phyloP scores from a whole-genome alignment of 1,140 invertebrate genomes.

The Bombus superbus region DNA sequence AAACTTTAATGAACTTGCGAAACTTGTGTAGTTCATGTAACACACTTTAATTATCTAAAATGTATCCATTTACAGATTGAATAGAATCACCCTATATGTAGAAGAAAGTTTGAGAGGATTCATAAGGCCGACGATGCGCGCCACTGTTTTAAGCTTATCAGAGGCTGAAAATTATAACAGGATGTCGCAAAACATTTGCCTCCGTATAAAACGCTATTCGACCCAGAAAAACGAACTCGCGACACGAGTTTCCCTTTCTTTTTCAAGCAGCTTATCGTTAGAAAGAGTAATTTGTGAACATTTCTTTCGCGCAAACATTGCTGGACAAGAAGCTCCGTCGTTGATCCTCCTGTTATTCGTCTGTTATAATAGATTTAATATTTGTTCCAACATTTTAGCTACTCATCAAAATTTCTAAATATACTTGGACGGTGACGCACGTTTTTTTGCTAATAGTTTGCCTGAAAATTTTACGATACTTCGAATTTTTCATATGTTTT shows the following conservation, averaged over 20 bases:
- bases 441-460: too few species aligned
- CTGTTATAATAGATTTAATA: too few species aligned
- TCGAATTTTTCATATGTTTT: too few species aligned
- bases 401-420: too few species aligned
- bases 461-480: too few species aligned
- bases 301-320: neutral
- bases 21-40: neutral
- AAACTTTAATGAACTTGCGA: slow-evolving; percentile 3
- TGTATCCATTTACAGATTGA: neutral
- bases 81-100: neutral
- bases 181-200: slow-evolving; percentile 36
- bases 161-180: slow-evolving; percentile 47
- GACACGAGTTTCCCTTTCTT: neutral
- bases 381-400: neutral
- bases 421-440: too few species aligned
- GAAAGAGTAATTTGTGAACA: slow-evolving; percentile 6
- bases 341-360: neutral
- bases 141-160: slow-evolving; percentile 46
- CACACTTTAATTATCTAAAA: neutral
- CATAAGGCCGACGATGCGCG: neutral
- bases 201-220: slow-evolving; percentile 2
- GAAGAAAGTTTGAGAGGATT: slow-evolving; percentile 24
- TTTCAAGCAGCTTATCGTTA: slow-evolving; percentile 29
- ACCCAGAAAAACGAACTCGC: slow-evolving; percentile 23
- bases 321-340: neutral